phyloP scores from a whole-genome alignment of 2,797 vertebrate genomes.

The Anguilla anguilla region DNA sequence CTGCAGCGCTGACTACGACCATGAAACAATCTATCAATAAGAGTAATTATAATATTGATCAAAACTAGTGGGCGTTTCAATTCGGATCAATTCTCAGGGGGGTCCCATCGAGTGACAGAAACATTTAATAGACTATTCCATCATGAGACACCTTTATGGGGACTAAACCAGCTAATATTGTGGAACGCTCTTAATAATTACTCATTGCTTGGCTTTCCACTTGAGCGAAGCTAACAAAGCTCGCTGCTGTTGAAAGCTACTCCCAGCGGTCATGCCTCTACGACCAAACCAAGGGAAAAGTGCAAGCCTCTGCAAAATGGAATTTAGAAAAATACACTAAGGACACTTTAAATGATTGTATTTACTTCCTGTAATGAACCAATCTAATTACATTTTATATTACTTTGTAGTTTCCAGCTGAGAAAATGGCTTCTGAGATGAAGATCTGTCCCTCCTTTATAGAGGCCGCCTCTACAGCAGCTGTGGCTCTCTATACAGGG shows the following conservation, averaged over 20 bases:
- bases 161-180: conserved; percentile 76
- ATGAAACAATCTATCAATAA: conserved; percentile 83
- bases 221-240: conserved; percentile 61
- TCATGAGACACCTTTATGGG: conserved; percentile 64
- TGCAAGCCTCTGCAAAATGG: conserved; percentile 48
- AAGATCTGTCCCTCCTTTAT: conserved; percentile 58
- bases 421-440: conserved; percentile 55
- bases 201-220: conserved; percentile 75
- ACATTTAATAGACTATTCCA: conserved; percentile 81
- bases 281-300: conserved; percentile 60
- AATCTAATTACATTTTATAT: conserved; percentile 67
- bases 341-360: conserved; percentile 55
- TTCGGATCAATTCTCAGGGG: conserved; percentile 75
- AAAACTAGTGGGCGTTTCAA: conserved; percentile 71
- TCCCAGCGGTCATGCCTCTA: conserved; percentile 38
- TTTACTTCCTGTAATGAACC: conserved; percentile 60
- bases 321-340: conserved; percentile 37
- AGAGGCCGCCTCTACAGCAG: conserved; percentile 54
- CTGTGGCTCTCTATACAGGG: conserved; percentile 46
- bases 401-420: conserved; percentile 58
- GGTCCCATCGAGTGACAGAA: conserved; percentile 71
- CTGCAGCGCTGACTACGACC: conserved; percentile 70
- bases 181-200: conserved; percentile 79
- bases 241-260: conserved; percentile 70
- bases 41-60: conserved; percentile 85